These are phyloP conservation scores for Ornithoptera alexandrae DNA, from an alignment of 2,888 invertebrate species.

Conservation along the genomic window DNA sequence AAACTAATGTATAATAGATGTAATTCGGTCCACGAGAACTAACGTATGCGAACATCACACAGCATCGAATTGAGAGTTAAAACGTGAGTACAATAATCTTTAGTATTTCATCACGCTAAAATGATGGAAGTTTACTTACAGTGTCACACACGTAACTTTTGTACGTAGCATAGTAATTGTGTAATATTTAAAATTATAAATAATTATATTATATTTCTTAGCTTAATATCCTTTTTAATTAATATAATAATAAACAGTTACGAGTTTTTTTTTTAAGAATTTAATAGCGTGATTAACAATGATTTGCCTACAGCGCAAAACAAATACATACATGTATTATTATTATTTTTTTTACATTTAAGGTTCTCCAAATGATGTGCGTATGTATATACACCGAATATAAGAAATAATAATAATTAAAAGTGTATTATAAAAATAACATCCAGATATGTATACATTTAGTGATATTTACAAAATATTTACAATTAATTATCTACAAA, in stretches of 20 bases:
- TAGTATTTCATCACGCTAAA: not conserved
- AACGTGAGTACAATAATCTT: not conserved
- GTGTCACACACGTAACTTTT: not conserved
- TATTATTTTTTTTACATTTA: not conserved
- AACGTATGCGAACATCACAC: too few species aligned
- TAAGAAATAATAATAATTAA: constrained; percentile 12
- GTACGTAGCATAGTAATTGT: not conserved
- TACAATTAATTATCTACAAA: constrained; percentile 20
- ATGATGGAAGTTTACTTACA: not conserved
- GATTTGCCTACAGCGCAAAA: constrained; percentile 15
- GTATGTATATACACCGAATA: constrained; percentile 11
- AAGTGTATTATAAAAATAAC: constrained; percentile 17
- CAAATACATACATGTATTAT: not conserved
- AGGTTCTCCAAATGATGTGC: constrained; percentile 6
- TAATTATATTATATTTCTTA: not conserved
- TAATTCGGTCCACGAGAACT: too few species aligned
- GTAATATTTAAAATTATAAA: not conserved
- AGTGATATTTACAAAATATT: constrained; percentile 29
- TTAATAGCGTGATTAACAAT: constrained; percentile 25
- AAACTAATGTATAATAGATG: too few species aligned
- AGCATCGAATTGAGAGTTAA: not conserved
- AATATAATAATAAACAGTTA: not conserved
- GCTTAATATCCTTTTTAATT: too few species aligned
- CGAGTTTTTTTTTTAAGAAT: constrained; percentile 7
- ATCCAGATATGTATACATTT: constrained; percentile 12